Evolutionary conservation across 2,113 vertebrate genomes (phyloP), one percentile per base, ranked within the genome.

Genomic region (Agelaius tricolor): DNA sequence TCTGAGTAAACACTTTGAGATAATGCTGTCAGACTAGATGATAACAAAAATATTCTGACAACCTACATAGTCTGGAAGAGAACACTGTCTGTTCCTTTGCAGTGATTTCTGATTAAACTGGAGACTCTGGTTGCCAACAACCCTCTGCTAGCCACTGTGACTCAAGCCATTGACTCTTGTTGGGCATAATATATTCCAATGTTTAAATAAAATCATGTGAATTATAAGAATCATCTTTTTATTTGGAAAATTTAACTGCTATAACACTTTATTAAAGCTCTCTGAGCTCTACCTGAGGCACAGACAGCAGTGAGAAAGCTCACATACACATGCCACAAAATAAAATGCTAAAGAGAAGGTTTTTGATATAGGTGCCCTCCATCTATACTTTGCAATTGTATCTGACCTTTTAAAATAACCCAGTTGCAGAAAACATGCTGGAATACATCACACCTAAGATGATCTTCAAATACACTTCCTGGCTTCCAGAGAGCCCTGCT

Each of bases 401-500:
- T 79, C 69, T 96, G 77, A 87, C 71, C 74, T 95, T 94, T 93
- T 72, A 37, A 79, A 95, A 87, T 87, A 79, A 87, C 12, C 41
- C 74, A 76, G 43, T 49, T 91, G 89, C 74, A 87, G 84, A 66
- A 72, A 89, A 82, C 49, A 21, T 85, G 26, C 69, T 93, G 77
- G 54, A 89, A 57, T 59, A 33, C 22, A 27, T 77, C 17, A 44
- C 49, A 30, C 6, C 61, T 71, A 49, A 78, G 68, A 33, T 46
- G 46, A 88, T 35, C 43, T 89, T 73, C 41, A 6, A 17, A 46
- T 24, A 30, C 17, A 15, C 16, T 62, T 91, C 15, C 30, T 51
- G 10, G 8, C 59, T 80, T 89, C 58, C 71, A 76, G 39, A 90
- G 58, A 89, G 33, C 71, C 76, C 41, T 79, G 73, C 66, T 84